Evolutionary conservation across 2,888 invertebrate species (phyloP).

Genomic region (Gibbula magus): DNA sequence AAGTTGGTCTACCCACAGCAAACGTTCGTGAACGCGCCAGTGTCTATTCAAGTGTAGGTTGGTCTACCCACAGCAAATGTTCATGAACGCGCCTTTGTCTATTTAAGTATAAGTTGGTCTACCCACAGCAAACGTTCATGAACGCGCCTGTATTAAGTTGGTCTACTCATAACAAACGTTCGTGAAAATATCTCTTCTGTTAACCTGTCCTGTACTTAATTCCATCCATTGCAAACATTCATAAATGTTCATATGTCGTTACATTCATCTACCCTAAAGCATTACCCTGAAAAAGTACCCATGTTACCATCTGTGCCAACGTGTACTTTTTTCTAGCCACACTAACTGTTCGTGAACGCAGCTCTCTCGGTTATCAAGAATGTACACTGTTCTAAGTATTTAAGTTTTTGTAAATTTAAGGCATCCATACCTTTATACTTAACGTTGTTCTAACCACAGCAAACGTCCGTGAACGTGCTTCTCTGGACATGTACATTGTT

Average conservation of each 20-base stretch:
- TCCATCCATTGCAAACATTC: background rate
- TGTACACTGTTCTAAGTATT: too few relatives aligned
- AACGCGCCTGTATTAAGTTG: too few relatives aligned
- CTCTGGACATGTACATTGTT: background rate
- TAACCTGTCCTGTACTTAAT: background rate
- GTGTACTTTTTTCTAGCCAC: too few relatives aligned
- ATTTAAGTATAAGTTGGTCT: too few relatives aligned
- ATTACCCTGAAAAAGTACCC: too few relatives aligned
- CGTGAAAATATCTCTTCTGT: background rate
- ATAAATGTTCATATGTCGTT: background rate
- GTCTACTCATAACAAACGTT: background rate
- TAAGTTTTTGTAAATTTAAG: too few relatives aligned
- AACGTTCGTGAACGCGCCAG: background rate
- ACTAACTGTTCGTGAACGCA: too few relatives aligned
- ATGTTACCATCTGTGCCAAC: too few relatives aligned
- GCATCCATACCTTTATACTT: too few relatives aligned
- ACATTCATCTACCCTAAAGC: too few relatives aligned
- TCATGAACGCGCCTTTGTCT: background rate
- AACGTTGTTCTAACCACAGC: background rate
- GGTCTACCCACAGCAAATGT: background rate
- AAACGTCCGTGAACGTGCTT: background rate
- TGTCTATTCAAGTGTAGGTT: too few relatives aligned
- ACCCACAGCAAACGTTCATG: background rate
- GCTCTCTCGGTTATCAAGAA: too few relatives aligned
- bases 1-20: background rate